These are phyloP conservation scores for Eumeta japonica DNA, from an alignment of 1,140 invertebrate species.

Conservation along the genomic window DNA sequence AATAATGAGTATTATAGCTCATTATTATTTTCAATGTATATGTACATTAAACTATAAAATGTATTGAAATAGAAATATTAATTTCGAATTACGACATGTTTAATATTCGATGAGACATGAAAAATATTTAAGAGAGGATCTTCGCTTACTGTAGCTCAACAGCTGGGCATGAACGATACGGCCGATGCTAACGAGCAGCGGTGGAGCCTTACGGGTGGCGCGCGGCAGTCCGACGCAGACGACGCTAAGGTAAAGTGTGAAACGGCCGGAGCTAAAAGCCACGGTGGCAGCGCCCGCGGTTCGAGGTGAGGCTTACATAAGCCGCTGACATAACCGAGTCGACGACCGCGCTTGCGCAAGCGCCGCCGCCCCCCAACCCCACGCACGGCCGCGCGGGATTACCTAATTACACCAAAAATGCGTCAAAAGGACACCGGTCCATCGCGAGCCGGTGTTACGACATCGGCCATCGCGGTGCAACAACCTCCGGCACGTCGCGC, in stretches of 20 bases:
- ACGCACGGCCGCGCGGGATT: slow-evolving; percentile 35
- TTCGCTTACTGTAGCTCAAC: too few species aligned
- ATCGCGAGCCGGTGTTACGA: slow-evolving; percentile 41
- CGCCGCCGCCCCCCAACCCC: slow-evolving; percentile 43
- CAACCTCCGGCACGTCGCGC: slow-evolving; percentile 39
- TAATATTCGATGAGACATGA: too few species aligned
- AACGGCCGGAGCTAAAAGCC: slow-evolving; percentile 44
- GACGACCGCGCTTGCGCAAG: slow-evolving; percentile 53
- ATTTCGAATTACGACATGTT: too few species aligned
- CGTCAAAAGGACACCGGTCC: slow-evolving; percentile 47
- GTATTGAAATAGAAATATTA: too few species aligned
- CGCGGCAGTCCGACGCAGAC: too few species aligned
- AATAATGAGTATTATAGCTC: too few species aligned
- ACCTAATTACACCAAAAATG: slow-evolving; percentile 53
- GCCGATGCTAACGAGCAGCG: slow-evolving; percentile 35
- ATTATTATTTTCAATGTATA: too few species aligned
- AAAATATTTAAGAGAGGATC: too few species aligned
- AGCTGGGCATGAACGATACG: too few species aligned
- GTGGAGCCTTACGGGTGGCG: too few species aligned
- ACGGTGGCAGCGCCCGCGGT: slow-evolving; percentile 40
- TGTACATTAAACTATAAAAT: too few species aligned
- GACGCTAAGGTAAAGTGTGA: slow-evolving; percentile 46
- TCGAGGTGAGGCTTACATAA: slow-evolving; percentile 53
- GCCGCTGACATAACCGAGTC: slow-evolving; percentile 53
- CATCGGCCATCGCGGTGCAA: slow-evolving; percentile 43